These are phyloP conservation scores for Catamblyrhynchus diadema DNA, from an alignment of 2,797 vertebrate species.

Conservation along the genomic window DNA sequence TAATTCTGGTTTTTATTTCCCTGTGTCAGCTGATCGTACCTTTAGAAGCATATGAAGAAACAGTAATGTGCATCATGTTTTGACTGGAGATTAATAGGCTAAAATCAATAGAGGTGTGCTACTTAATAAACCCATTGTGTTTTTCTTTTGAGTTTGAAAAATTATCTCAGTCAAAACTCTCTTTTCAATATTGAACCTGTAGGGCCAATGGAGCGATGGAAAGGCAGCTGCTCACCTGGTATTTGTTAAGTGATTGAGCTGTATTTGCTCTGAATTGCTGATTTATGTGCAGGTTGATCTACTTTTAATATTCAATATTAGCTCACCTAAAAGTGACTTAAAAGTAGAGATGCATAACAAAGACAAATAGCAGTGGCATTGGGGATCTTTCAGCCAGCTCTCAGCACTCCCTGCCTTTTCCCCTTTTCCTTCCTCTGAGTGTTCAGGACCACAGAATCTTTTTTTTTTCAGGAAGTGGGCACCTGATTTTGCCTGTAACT, in stretches of 20 bases:
- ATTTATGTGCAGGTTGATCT: neutral
- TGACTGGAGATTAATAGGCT: neutral
- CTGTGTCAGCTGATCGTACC: neutral
- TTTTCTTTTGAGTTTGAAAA: neutral
- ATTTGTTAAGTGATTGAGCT: neutral
- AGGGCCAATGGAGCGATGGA: neutral
- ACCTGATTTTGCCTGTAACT: neutral
- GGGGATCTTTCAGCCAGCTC: neutral
- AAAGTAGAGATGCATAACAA: neutral
- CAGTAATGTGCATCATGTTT: neutral
- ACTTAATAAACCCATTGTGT: neutral
- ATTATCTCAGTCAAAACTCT: neutral
- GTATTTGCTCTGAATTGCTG: neutral
- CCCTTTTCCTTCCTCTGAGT: neutral
- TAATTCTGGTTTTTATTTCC: neutral
- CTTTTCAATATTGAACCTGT: neutral
- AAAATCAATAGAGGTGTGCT: neutral
- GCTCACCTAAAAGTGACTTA: neutral
- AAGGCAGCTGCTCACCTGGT: neutral
- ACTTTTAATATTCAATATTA: neutral
- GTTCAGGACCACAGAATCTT: neutral
- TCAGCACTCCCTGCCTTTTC: neutral
- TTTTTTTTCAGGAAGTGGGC: neutral
- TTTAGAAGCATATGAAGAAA: neutral
- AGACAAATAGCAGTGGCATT: neutral